Conservation (phyloP, 2,797 vertebrate genomes). For the Acanthurus leucopareius region DNA sequence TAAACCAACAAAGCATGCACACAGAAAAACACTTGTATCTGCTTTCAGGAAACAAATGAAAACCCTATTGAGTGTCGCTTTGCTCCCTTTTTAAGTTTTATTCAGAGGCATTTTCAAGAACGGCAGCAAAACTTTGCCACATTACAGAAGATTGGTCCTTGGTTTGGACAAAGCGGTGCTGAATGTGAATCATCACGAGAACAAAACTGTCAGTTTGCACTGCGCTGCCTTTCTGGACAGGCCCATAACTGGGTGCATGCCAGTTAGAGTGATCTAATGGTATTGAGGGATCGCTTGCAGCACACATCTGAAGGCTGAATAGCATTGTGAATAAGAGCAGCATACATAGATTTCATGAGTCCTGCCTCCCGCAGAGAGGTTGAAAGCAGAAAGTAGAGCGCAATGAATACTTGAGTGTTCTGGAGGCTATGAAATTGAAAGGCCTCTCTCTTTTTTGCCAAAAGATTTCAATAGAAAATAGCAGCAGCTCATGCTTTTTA, state of each 20-base stretch:
- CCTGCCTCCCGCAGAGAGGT: constrained; percentile 89
- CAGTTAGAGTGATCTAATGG: constrained; percentile 86
- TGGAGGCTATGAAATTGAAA: constrained; percentile 90
- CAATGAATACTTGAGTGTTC: constrained; percentile 91
- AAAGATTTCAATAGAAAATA: constrained; percentile 84
- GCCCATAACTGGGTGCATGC: constrained; percentile 76
- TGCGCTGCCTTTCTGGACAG: constrained; percentile 55
- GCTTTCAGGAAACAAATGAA: constrained; percentile 38
- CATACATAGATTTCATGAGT: constrained; percentile 91
- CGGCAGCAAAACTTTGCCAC: constrained; percentile 14
- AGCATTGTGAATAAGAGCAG: constrained; percentile 90
- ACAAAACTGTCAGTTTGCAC: constrained; percentile 52
- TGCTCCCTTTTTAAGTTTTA: constrained; percentile 15
- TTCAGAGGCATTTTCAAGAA: constrained; percentile 23
- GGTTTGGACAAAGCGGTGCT: constrained; percentile 28
- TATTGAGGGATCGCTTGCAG: constrained; percentile 89
- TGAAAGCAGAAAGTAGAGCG: constrained; percentile 88
- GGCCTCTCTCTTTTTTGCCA: constrained; percentile 82
- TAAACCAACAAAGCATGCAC: constrained; percentile 49
- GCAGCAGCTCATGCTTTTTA: constrained; percentile 75
- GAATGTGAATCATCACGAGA: constrained; percentile 34
- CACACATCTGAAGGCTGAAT: constrained; percentile 90
- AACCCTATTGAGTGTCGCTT: not conserved
- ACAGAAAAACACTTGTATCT: constrained; percentile 38
- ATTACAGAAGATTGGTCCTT: constrained; percentile 19